Evolutionary conservation across 1,140 invertebrate species (phyloP).

Genomic region (Drosophila repleta): DNA sequence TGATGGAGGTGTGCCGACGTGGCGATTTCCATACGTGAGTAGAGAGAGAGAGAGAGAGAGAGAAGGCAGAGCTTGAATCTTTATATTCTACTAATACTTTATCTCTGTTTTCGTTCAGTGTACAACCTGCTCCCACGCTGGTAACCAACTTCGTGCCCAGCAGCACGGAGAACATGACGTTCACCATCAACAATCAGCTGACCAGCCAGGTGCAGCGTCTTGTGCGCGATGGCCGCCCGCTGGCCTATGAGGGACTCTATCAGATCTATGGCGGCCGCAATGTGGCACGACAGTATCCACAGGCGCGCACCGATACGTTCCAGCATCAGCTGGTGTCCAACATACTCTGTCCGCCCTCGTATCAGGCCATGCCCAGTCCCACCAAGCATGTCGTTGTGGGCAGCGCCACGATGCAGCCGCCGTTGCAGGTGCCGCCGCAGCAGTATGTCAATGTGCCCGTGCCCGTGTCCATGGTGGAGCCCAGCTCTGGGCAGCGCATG

Average conservation of each 20-base stretch:
- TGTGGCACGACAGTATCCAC: slow-evolving; percentile 87
- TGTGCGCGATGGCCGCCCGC: slow-evolving; percentile 86
- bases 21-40: slow-evolving; percentile 87
- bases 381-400: slow-evolving; percentile 96
- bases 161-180: slow-evolving; percentile 92
- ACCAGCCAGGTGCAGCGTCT: slow-evolving; percentile 89
- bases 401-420: slow-evolving; percentile 87
- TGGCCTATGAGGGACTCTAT: slow-evolving; percentile 90
- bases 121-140: slow-evolving; percentile 87
- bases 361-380: slow-evolving; percentile 92
- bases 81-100: not conserved
- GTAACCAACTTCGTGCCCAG: slow-evolving; percentile 90
- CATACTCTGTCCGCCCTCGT: slow-evolving; percentile 94
- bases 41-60: slow-evolving; percentile 47
- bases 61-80: too few species aligned
- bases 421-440: slow-evolving; percentile 87
- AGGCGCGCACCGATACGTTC: slow-evolving; percentile 89
- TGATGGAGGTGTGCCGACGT: slow-evolving; percentile 95
- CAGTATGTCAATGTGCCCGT: slow-evolving; percentile 90
- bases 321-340: slow-evolving; percentile 95
- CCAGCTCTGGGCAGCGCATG: slow-evolving; percentile 88
- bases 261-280: slow-evolving; percentile 93
- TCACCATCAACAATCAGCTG: slow-evolving; percentile 94
- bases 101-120: slow-evolving; percentile 57
- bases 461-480: slow-evolving; percentile 96